These are phyloP conservation scores for Chymomyza amoena DNA, from an alignment of 2,888 invertebrate genomes.

Conservation along the genomic window DNA sequence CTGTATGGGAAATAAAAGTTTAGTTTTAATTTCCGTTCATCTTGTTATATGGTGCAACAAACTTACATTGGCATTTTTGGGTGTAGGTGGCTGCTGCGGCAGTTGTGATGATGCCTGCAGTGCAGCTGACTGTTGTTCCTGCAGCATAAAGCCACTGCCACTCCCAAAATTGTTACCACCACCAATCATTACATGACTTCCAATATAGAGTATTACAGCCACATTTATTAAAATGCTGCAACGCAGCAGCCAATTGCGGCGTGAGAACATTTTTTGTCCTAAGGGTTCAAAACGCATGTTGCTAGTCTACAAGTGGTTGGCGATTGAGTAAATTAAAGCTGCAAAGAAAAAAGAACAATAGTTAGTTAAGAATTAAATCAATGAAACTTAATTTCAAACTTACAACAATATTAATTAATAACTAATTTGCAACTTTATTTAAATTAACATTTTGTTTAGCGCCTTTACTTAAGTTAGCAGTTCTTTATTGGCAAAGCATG, in stretches of 20 bases:
- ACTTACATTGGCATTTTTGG: conserved; percentile 60
- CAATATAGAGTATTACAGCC: conserved; percentile 85
- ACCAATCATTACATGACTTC: conserved; percentile 82
- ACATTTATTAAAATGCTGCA: conserved; percentile 87
- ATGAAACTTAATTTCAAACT: background rate
- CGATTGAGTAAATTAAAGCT: conserved; percentile 29
- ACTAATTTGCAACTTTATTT: background rate
- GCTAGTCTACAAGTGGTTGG: background rate
- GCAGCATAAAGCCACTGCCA: conserved; percentile 74
- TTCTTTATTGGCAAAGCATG: background rate
- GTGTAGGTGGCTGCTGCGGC: conserved; percentile 48
- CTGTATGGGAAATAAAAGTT: conserved; percentile 28
- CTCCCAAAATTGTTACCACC: conserved; percentile 76
- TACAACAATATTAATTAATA: background rate
- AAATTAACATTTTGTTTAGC: background rate
- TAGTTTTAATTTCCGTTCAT: background rate
- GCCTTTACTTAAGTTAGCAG: background rate
- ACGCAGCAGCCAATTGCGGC: conserved; percentile 86
- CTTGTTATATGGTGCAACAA: background rate
- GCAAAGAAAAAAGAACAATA: background rate
- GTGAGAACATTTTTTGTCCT: conserved; percentile 79
- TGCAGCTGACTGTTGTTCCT: conserved; percentile 69
- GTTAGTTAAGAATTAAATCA: background rate
- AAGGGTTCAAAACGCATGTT: conserved; percentile 75
- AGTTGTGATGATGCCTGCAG: conserved; percentile 49